Evolutionary conservation across 1,140 invertebrate genomes (phyloP).

Genomic region (Trachymyrmex septentrionalis): DNA sequence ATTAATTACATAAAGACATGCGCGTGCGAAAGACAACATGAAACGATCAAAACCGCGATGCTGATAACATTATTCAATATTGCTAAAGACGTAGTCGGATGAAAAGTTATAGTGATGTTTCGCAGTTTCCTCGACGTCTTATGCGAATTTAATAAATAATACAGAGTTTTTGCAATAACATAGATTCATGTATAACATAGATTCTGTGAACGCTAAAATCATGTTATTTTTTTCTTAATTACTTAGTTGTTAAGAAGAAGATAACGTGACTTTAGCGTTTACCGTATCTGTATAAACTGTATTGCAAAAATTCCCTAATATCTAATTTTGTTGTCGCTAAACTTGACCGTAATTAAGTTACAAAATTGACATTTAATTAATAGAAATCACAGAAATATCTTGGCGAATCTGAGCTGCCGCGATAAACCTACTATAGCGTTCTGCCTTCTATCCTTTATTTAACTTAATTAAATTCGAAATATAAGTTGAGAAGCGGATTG

Average conservation of each 20-base stretch:
- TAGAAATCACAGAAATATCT: not conserved
- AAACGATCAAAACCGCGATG: not conserved
- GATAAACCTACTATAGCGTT: not conserved
- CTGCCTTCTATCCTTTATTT: not conserved
- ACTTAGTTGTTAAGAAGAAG: too few species aligned
- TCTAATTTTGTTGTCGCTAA: not conserved
- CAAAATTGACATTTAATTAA: conserved; percentile 22
- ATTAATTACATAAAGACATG: not conserved
- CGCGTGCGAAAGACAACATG: not conserved
- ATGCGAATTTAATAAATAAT: not conserved
- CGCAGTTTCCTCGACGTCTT: not conserved
- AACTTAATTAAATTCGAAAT: conserved; percentile 8
- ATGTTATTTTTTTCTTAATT: too few species aligned
- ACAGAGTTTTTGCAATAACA: too few species aligned
- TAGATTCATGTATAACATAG: too few species aligned
- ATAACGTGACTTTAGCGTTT: too few species aligned
- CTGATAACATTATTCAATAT: conserved; percentile 10
- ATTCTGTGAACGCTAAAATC: too few species aligned
- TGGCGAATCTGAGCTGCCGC: too few species aligned
- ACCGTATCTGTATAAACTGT: too few species aligned
- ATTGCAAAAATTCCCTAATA: too few species aligned
- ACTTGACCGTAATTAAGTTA: not conserved
- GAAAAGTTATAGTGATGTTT: not conserved
- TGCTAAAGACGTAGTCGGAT: not conserved
- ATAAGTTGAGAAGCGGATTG: not conserved